Evolutionary conservation across 2,113 vertebrate genomes (phyloP).

Genomic region (Pitta sordida): DNA sequence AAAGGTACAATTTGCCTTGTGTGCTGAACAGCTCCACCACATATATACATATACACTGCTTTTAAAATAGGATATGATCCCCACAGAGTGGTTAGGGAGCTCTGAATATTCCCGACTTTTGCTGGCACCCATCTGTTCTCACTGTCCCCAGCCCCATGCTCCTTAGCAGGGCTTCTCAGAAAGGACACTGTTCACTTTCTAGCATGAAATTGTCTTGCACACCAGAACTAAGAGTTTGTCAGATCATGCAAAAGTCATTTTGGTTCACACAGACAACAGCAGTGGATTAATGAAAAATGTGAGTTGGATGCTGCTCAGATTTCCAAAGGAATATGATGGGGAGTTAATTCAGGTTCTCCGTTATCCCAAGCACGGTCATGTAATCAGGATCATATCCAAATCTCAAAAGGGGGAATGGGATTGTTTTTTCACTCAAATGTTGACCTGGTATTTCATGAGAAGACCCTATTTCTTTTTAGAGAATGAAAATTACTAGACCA

Average conservation of each 20-base stretch:
- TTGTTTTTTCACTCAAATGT: background rate
- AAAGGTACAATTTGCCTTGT: background rate
- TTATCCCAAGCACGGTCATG: background rate
- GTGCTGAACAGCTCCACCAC: background rate
- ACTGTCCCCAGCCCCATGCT: background rate
- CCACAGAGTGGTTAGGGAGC: background rate
- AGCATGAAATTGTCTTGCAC: background rate
- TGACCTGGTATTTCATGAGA: background rate
- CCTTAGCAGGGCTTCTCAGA: background rate
- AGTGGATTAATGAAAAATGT: background rate
- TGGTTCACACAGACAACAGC: background rate
- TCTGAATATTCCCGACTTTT: background rate
- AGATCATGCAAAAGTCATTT: background rate
- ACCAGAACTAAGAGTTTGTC: background rate
- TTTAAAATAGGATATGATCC: background rate
- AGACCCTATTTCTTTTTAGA: background rate
- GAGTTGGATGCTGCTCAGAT: background rate
- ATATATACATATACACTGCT: background rate
- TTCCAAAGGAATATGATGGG: background rate
- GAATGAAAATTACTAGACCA: background rate
- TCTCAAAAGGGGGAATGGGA: background rate
- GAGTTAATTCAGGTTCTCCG: background rate
- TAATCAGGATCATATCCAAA: background rate
- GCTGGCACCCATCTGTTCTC: background rate
- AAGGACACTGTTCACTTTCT: background rate